A percentile compares a stretch with the other conserved stretches of the same genome.
Conservation (phyloP, 2,888 invertebrate genomes). For the Ptilodon capucinus region DNA sequence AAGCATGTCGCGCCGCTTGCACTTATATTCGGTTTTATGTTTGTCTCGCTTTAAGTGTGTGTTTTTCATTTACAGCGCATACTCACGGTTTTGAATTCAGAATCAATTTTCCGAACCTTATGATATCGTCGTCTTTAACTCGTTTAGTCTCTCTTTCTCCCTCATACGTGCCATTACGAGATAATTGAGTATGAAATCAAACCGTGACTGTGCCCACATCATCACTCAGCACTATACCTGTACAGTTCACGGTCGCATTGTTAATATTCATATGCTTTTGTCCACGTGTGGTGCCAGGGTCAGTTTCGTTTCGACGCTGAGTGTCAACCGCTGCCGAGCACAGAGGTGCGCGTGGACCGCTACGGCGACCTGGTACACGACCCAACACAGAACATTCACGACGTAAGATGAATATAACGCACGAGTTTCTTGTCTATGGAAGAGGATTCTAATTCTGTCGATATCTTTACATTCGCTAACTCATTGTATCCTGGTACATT, state of each 20-base stretch:
- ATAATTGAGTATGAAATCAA: too few relatives aligned
- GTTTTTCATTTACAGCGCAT: too few relatives aligned
- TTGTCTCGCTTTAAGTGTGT: conserved; percentile 33
- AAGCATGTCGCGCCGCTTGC: conserved; percentile 84
- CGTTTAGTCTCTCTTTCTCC: too few relatives aligned
- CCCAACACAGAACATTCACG: conserved; percentile 76
- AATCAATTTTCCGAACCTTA: too few relatives aligned
- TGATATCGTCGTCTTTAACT: too few relatives aligned
- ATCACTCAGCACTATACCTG: conserved; percentile 27
- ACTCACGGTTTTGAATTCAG: too few relatives aligned
- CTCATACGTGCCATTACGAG: too few relatives aligned
- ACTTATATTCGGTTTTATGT: conserved; percentile 50
- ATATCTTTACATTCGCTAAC: conserved; percentile 17
- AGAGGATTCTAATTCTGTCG: conserved; percentile 10
- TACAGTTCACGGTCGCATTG: conserved; percentile 29
- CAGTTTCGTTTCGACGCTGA: conserved; percentile 95
- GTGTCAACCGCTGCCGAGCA: conserved; percentile 88
- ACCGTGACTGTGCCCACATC: conserved; percentile 11
- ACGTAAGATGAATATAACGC: conserved; percentile 75
- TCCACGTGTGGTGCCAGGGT: conserved; percentile 84
- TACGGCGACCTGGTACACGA: conserved; percentile 77
- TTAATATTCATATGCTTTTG: conserved; percentile 45
- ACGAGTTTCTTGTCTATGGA: conserved; percentile 20
- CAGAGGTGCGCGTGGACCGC: conserved; percentile 86
- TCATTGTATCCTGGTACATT: too few relatives aligned